Base-by-base conservation (phyloP, 2,113 vertebrate genomes). In the Siniperca chuatsi region DNA sequence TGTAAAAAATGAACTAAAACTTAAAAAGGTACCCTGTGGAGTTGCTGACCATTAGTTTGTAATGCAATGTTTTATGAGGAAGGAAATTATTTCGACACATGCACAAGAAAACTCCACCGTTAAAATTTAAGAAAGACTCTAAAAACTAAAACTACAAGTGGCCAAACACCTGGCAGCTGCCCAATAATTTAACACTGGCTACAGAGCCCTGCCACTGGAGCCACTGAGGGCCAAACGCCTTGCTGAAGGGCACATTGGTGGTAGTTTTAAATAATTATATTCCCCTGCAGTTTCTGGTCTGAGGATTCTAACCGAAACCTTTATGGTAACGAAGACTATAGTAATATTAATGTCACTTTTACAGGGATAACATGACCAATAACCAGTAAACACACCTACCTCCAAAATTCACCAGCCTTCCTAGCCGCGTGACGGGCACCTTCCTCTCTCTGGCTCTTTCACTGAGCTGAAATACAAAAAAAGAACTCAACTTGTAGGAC, bases 351-450 rank as follows among this genome's bases (percentile, higher is more conserved):
- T n/a, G 40, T 72, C 13, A 13, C n/a, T 76, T 29, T 71, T 18
- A 20, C 57, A 78, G 13, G 15, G 37, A 29, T 44, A 81, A 42
- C 35, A 11, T 21, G 18, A 73, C 23, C 20, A 20, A 52, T 3
- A 48, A 21, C 0, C 20, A 11, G 11, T 6, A 62, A 79, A 70
- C 13, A 42, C 52, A 78, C 82, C 89, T 83, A 98, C 98, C 97
- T 96, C 98, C 98, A 1, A 99, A 99, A 84, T 97, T 98, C 52
- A 96, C 95, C 2, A 99, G 95, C 33, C 98, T 93, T 77, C 97
- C 97, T 0, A 98, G 95, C 84, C 98, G 91, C 0, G 98, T 98
- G 68, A 98, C 96, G 0, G 98, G 98, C 85, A 98, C 98, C 91
- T 96, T 98, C 87, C 96, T 95, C 87, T 98, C 98, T 70, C 97